Percentiles rank a stretch among this genome's conserved stretches.
phyloP scores from a whole-genome alignment of 2,888 invertebrate genomes.

The Tenodera sinensis region DNA sequence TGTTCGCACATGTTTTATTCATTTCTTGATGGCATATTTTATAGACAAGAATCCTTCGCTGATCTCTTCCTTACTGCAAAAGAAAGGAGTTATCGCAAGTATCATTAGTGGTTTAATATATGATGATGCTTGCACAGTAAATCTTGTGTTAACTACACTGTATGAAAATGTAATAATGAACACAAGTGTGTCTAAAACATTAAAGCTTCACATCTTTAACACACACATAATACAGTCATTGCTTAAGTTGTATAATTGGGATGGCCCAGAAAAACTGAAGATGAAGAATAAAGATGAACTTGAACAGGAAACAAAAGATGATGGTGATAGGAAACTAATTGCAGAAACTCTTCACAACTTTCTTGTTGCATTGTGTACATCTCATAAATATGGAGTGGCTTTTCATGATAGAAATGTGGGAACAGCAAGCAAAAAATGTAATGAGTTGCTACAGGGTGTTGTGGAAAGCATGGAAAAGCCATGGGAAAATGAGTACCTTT shows the following conservation, averaged over 20 bases:
- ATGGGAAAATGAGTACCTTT: constrained; percentile 27
- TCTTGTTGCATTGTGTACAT: constrained; percentile 70
- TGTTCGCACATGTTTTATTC: constrained; percentile 69
- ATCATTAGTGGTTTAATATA: constrained; percentile 62
- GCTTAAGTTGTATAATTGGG: constrained; percentile 70
- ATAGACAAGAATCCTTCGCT: constrained; percentile 65
- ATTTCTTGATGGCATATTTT: constrained; percentile 72
- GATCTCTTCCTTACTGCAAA: constrained; percentile 55
- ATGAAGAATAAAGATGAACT: background rate
- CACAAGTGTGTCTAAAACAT: constrained; percentile 62
- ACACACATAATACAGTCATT: constrained; percentile 63
- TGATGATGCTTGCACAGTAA: constrained; percentile 63
- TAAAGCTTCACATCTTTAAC: constrained; percentile 68
- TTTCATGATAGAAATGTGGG: constrained; percentile 65
- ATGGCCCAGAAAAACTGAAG: constrained; percentile 54
- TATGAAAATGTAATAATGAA: constrained; percentile 67
- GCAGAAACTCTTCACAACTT: constrained; percentile 57
- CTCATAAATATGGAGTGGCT: constrained; percentile 70
- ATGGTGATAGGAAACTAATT: background rate
- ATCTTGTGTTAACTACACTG: constrained; percentile 63
- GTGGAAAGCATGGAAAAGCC: constrained; percentile 28
- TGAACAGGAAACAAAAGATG: constrained; percentile 4
- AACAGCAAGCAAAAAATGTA: constrained; percentile 19
- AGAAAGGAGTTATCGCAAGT: constrained; percentile 54
- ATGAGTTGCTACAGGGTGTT: constrained; percentile 25